Evolutionary conservation across 2,888 invertebrate species (phyloP), one percentile per base, ranked within the genome.

Genomic region (Habrosyne pyritoides): DNA sequence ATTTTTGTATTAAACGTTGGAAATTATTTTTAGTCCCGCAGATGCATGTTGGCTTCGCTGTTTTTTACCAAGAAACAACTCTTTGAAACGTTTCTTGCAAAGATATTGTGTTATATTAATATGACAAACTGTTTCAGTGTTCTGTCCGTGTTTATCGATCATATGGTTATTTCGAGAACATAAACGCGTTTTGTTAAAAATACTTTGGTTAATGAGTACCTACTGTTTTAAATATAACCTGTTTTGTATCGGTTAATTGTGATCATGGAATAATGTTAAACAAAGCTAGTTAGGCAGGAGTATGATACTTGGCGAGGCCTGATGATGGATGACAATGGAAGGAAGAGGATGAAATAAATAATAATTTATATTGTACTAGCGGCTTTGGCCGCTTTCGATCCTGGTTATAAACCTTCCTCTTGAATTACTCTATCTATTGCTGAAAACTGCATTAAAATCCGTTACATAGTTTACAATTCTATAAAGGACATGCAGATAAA

Each of bases 1-100:
- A 92, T 92, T 92, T 92, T 92, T 91, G 91, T 91, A 91, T 91
- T 91, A 91, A 92, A 92, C 90, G 91, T 86, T 90, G 90, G 83
- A 91, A 89, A 91, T 91, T 91, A 92, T 91, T 91, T 91, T 91
- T 89, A 91, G 84, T 86, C 63, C 78, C 75, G 84, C 86, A 86
- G 84, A 86, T 83, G 84, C 81, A 71, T 67, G 72, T 70, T 68
- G 69, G 77, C 71, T 67, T 69, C 59, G 66, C 57, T 59, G 71
- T 79, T 84, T 88, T 87, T 86, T 91, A 87, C 89, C 77, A 73
- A 78, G 85, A 86, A 88, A 80, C 78, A 70, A 65, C 74, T 66
- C 64, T 68, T 70, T 60, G 62, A 62, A 64, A 63, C 60, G 64
- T 75, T 73, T 75, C 70, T 79, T 72, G 73, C 71, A 75, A 68